A percentile compares a stretch with the other conserved stretches of the same genome.
phyloP scores from a whole-genome alignment of 2,113 vertebrate genomes.

The Hyaena hyaena region DNA sequence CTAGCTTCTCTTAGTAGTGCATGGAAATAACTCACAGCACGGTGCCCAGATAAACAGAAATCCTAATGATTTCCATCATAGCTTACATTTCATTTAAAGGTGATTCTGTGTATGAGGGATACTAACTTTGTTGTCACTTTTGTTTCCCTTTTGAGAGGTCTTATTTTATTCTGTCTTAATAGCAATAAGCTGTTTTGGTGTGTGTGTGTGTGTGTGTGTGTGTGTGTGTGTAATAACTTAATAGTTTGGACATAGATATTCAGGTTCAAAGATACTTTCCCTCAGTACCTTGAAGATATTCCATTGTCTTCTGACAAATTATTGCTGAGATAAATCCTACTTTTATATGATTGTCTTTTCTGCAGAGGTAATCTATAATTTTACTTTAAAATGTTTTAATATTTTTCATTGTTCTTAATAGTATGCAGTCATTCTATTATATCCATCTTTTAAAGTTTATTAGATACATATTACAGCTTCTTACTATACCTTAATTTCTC shows the following conservation, averaged over 20 bases:
- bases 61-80: conserved; percentile 13
- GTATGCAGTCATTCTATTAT: neutral
- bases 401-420: neutral
- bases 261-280: neutral
- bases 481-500: neutral
- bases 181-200: neutral
- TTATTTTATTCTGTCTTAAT: neutral
- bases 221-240: neutral
- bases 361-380: neutral
- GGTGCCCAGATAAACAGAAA: neutral
- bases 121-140: neutral
- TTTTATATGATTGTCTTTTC: neutral
- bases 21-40: neutral
- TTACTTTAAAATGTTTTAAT: neutral
- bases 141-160: neutral
- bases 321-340: neutral
- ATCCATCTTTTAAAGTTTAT: neutral
- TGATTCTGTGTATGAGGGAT: conserved; percentile 2
- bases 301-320: neutral
- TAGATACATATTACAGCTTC: neutral
- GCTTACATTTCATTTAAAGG: neutral
- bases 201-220: neutral
- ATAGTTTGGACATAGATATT: neutral
- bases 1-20: neutral
- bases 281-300: neutral